Evolutionary conservation across 2,113 vertebrate genomes (phyloP).

Genomic region (Neolamprologus cancellatus): DNA sequence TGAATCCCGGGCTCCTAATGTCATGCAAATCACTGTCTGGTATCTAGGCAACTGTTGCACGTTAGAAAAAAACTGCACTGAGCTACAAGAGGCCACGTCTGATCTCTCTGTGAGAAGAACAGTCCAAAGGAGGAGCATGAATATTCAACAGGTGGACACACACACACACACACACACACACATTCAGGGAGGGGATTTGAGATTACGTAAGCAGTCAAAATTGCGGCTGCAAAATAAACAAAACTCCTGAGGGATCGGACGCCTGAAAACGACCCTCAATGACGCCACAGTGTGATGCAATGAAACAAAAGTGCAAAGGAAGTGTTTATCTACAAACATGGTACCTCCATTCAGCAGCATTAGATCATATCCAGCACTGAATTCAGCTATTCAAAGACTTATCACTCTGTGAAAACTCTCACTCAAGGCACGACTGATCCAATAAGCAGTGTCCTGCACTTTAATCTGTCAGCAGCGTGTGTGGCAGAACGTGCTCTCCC

Average conservation of each 20-base stretch:
- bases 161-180: not conserved
- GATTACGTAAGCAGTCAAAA: conserved; percentile 41
- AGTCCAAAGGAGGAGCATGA: conserved; percentile 30
- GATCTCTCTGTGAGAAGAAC: conserved; percentile 27
- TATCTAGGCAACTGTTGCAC: conserved; percentile 51
- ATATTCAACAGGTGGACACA: conserved; percentile 52
- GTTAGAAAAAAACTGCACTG: not conserved
- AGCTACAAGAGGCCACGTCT: not conserved
- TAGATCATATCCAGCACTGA: not conserved
- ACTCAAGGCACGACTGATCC: conserved; percentile 25
- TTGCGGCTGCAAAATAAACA: not conserved
- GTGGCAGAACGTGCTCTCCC: not conserved
- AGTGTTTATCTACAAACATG: not conserved
- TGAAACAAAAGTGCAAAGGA: not conserved
- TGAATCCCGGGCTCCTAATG: conserved; percentile 24
- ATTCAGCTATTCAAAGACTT: not conserved
- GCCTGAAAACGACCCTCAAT: not conserved
- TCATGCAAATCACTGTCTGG: conserved; percentile 56
- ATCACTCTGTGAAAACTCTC: not conserved
- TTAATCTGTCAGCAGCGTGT: not conserved
- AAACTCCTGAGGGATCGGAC: not conserved
- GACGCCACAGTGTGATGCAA: conserved; percentile 16
- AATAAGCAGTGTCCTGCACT: not conserved
- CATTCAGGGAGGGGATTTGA: not conserved
- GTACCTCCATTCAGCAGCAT: not conserved